A percentile compares a stretch with the other conserved stretches of the same genome.
These are phyloP conservation scores for Petrosia ficiformis DNA, from an alignment of 37 sponge, comb jelly and placozoan genomes.

Conservation along the genomic window DNA sequence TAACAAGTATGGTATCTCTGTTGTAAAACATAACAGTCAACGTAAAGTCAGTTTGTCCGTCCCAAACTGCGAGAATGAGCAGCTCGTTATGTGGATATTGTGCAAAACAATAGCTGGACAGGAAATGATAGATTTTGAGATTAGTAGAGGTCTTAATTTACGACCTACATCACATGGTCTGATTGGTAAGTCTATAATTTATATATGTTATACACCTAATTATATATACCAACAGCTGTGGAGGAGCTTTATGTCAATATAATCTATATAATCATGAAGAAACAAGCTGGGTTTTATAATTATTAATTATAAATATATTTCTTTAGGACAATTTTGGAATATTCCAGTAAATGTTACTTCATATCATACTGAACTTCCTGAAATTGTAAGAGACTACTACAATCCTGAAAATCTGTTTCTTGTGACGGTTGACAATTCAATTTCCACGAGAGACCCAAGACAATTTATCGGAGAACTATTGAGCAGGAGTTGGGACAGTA, in stretches of 20 bases:
- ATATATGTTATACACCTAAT: no score
- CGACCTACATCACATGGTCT: constrained; percentile 55
- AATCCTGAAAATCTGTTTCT: neutral
- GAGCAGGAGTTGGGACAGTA: constrained; percentile 24
- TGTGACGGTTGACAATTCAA: neutral
- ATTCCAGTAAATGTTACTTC: neutral
- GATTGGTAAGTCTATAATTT: constrained; percentile 44
- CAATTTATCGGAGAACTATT: constrained; percentile 10
- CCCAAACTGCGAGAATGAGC: constrained; percentile 39
- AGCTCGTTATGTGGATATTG: constrained; percentile 44
- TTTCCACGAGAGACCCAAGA: neutral
- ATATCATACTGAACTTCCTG: neutral
- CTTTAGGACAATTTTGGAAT: constrained; percentile 16
- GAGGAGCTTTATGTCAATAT: no score
- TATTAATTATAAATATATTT: neutral
- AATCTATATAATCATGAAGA: no score
- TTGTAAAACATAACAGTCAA: constrained; percentile 3
- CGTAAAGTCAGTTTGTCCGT: constrained; percentile 26
- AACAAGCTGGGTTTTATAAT: no score
- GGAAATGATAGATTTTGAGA: constrained; percentile 22
- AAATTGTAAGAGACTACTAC: neutral
- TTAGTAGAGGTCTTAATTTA: constrained; percentile 39
- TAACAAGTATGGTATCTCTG: constrained; percentile 1
- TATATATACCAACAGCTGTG: no score
- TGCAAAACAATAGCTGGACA: constrained; percentile 6